Conservation (phyloP, 2,888 invertebrate species). For the Amphiduros pacificus region DNA sequence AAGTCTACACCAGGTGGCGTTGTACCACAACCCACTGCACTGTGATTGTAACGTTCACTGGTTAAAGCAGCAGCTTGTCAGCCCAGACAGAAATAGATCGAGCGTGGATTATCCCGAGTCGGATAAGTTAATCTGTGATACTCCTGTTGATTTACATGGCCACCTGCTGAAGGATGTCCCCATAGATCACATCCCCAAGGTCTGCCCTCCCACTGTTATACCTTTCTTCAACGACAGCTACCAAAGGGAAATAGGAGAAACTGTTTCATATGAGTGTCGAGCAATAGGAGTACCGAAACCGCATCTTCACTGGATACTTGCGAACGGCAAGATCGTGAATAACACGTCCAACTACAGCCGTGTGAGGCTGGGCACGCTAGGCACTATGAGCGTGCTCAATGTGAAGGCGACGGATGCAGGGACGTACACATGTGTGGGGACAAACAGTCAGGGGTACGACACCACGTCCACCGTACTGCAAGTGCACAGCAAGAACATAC, state of each 20-base stretch:
- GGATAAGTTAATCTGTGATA: conserved; percentile 51
- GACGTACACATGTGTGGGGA: conserved; percentile 59
- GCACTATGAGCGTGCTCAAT: conserved; percentile 32
- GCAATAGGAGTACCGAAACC: conserved; percentile 60
- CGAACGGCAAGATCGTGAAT: conserved; percentile 53
- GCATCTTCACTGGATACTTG: conserved; percentile 57
- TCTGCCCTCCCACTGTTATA: conserved; percentile 50
- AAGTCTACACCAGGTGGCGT: conserved; percentile 45
- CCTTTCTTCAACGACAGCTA: conserved; percentile 44
- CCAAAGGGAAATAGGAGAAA: conserved; percentile 52
- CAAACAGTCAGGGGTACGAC: conserved; percentile 50
- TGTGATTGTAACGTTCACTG: conserved; percentile 60
- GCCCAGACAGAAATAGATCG: conserved; percentile 24
- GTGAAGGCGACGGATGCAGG: conserved; percentile 52
- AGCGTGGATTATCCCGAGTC: conserved; percentile 39
- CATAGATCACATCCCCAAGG: conserved; percentile 34
- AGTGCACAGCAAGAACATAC: conserved; percentile 57
- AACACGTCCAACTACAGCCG: conserved; percentile 45
- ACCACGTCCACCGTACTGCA: conserved; percentile 46
- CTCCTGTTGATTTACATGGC: conserved; percentile 39
- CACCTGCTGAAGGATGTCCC: conserved; percentile 40
- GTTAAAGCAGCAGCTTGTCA: conserved; percentile 19
- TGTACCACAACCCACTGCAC: conserved; percentile 59
- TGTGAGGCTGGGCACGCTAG: conserved; percentile 38
- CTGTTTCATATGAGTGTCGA: conserved; percentile 57